Conservation (phyloP, 1,140 invertebrate genomes). For the Drosophila arawakana region DNA sequence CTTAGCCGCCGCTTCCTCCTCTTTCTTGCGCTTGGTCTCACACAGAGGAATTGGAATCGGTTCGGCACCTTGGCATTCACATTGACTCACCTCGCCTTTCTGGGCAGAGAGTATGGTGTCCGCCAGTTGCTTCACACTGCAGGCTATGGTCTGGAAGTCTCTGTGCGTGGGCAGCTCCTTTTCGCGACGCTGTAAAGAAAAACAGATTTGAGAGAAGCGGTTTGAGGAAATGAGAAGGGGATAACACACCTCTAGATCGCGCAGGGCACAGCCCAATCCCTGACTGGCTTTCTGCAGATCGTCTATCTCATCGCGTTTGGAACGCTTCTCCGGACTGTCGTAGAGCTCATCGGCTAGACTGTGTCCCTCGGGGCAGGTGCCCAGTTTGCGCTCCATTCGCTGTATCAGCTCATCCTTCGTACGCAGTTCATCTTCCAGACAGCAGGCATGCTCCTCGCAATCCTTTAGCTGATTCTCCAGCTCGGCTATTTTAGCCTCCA, state of each 20-base stretch:
- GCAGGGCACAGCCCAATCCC: constrained; percentile 66
- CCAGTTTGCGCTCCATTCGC: constrained; percentile 60
- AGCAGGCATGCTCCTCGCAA: constrained; percentile 62
- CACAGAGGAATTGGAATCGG: constrained; percentile 9
- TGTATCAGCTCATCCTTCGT: constrained; percentile 74
- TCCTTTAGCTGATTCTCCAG: constrained; percentile 49
- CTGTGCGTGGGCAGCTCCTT: constrained; percentile 67
- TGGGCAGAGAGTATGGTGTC: constrained; percentile 67
- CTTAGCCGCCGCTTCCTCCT: background rate
- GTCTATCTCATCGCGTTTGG: constrained; percentile 55
- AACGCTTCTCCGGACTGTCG: constrained; percentile 73
- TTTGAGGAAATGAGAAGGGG: no score
- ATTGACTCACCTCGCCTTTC: constrained; percentile 70
- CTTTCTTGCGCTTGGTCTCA: constrained; percentile 5
- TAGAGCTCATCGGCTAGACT: constrained; percentile 77
- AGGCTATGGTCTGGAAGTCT: constrained; percentile 73
- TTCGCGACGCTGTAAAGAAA: constrained; percentile 56
- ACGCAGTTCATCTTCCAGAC: constrained; percentile 73
- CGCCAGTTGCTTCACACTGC: constrained; percentile 78
- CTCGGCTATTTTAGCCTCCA: constrained; percentile 74
- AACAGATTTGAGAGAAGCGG: background rate
- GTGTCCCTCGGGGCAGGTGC: constrained; percentile 63
- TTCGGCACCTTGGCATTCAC: constrained; percentile 6
- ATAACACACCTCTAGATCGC: constrained; percentile 60
- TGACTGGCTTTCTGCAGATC: constrained; percentile 63